Percentiles rank a stretch among this genome's conserved stretches.
Conservation (phyloP, 2,113 vertebrate genomes). For the Corvus moneduloides region DNA sequence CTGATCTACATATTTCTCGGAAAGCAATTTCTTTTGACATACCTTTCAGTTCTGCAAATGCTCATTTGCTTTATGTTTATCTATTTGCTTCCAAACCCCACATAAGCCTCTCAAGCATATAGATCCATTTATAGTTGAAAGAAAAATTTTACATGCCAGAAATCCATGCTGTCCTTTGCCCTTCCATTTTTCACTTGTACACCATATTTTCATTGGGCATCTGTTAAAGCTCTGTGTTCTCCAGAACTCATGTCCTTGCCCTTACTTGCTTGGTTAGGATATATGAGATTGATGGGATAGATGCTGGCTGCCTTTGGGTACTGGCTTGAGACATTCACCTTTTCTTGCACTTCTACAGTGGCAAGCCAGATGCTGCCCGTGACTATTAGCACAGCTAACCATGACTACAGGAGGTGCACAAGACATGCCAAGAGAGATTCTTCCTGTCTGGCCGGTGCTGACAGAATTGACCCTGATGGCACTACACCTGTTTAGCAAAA, state of each 20-base stretch:
- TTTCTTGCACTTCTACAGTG: background rate
- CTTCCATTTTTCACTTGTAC: background rate
- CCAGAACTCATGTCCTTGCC: background rate
- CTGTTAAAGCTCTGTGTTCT: background rate
- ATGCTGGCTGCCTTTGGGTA: background rate
- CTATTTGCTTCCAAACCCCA: background rate
- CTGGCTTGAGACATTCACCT: background rate
- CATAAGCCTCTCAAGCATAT: background rate
- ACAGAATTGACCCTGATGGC: background rate
- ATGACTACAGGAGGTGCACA: background rate
- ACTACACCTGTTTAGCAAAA: background rate
- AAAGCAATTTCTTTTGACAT: constrained; percentile 40
- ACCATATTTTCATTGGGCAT: background rate
- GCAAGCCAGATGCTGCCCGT: background rate
- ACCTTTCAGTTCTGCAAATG: constrained; percentile 4
- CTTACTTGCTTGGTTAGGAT: background rate
- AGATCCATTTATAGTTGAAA: background rate
- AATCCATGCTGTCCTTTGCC: background rate
- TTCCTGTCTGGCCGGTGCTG: background rate
- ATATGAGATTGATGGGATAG: background rate
- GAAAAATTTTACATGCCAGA: background rate
- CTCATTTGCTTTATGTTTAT: constrained; percentile 4
- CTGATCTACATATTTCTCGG: constrained; percentile 16
- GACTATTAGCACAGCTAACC: background rate
- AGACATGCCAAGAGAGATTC: background rate